Conservation (phyloP, 2,113 vertebrate species). For the Phycodurus eques region DNA sequence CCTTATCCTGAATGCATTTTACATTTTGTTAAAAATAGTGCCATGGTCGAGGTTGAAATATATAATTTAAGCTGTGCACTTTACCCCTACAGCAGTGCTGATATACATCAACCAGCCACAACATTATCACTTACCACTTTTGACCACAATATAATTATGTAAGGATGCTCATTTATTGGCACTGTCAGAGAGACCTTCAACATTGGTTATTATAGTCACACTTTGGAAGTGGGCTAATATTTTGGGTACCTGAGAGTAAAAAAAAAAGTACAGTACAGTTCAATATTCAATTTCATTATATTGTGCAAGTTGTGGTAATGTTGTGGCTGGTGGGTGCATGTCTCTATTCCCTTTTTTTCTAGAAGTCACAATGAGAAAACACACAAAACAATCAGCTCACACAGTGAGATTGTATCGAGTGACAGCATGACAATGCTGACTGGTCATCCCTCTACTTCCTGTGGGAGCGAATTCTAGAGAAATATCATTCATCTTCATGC, state of each 20-base stretch:
- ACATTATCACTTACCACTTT: too few species aligned
- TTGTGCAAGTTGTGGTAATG: background rate
- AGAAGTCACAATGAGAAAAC: constrained; percentile 18
- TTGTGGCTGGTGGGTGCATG: background rate
- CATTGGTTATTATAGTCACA: too few species aligned
- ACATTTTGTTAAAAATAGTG: background rate
- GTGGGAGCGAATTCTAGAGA: background rate
- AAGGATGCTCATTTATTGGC: too few species aligned
- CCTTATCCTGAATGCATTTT: background rate
- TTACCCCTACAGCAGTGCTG: background rate
- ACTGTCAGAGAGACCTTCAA: too few species aligned
- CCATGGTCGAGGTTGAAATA: background rate
- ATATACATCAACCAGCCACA: too few species aligned
- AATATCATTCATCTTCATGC: background rate
- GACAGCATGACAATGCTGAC: background rate
- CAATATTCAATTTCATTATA: background rate
- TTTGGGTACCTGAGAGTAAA: background rate
- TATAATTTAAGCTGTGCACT: background rate
- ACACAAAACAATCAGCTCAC: background rate
- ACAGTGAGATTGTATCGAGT: background rate
- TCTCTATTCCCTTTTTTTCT: constrained; percentile 7
- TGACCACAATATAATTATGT: too few species aligned
- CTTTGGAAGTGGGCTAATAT: background rate
- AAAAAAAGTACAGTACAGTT: background rate
- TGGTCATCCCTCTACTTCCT: background rate